A percentile compares a stretch with the other conserved stretches of the same genome.
These are phyloP conservation scores for Cephalopachus bancanus DNA, from an alignment of 2,797 vertebrate genomes.

Conservation along the genomic window DNA sequence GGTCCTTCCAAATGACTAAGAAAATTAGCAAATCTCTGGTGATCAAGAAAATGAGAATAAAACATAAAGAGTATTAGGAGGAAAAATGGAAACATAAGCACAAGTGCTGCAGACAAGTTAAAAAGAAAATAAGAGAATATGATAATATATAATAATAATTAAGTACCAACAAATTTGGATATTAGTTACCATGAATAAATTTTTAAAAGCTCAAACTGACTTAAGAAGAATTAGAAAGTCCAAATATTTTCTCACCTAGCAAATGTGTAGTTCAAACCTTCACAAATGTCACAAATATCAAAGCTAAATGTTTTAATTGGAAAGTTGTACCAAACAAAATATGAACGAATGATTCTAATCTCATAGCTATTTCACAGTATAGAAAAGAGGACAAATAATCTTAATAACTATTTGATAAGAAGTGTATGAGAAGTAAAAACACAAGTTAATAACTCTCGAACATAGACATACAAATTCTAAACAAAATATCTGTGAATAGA, in stretches of 20 bases:
- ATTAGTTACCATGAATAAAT: not conserved
- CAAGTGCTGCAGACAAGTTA: not conserved
- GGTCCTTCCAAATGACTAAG: not conserved
- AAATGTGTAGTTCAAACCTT: not conserved
- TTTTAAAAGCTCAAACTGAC: not conserved
- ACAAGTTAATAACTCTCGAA: not conserved
- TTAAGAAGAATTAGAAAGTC: slow-evolving; percentile 12
- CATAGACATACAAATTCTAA: not conserved
- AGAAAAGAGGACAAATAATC: not conserved
- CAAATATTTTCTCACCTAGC: not conserved
- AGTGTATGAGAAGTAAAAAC: not conserved
- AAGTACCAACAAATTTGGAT: not conserved
- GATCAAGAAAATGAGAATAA: not conserved
- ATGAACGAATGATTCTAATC: not conserved
- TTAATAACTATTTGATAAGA: not conserved
- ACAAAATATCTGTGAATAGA: not conserved
- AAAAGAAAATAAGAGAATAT: not conserved
- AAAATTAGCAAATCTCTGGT: not conserved
- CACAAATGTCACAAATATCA: not conserved
- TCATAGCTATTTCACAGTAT: not conserved
- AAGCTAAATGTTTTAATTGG: not conserved
- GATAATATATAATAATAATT: not conserved
- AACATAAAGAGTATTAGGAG: not conserved
- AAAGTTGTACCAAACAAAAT: not conserved
- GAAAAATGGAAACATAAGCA: not conserved